Conservation (phyloP, 2,797 vertebrate species). For the Tachyglossus aculeatus region DNA sequence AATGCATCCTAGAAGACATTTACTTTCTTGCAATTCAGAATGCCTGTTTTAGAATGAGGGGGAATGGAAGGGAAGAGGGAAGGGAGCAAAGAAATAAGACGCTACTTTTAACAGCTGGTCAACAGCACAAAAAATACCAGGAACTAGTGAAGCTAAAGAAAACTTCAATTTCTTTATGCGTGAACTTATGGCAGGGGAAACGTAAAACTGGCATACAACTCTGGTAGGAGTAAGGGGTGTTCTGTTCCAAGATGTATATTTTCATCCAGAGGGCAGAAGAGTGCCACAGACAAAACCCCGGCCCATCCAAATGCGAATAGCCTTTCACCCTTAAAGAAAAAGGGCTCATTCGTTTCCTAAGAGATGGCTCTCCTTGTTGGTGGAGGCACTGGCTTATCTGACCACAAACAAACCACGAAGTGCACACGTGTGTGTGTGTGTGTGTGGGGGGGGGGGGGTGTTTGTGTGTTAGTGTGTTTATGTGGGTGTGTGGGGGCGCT, state of each 20-base stretch:
- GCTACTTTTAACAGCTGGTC: conserved; percentile 8
- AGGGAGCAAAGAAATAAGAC: neutral
- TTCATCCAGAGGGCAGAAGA: neutral
- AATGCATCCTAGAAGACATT: too few species aligned
- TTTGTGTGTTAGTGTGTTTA: conserved; percentile 3
- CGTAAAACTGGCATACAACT: too few species aligned
- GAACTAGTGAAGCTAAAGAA: too few species aligned
- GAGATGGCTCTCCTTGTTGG: conserved; percentile 11
- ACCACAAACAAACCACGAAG: neutral
- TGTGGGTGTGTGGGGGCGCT: neutral
- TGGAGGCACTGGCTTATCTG: neutral
- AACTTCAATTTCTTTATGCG: too few species aligned
- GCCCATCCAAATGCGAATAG: conserved; percentile 8
- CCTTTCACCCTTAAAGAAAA: conserved; percentile 27
- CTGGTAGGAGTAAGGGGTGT: neutral
- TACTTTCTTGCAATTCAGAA: too few species aligned
- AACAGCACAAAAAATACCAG: too few species aligned
- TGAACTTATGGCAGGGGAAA: too few species aligned
- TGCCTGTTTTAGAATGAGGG: too few species aligned
- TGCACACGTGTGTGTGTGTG: neutral
- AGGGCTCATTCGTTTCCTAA: too few species aligned
- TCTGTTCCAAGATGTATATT: neutral
- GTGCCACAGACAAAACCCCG: neutral
- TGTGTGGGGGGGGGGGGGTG: too few species aligned
- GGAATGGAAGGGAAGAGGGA: conserved; percentile 13